phyloP scores from a whole-genome alignment of 2,797 vertebrate genomes.

The Muscicapa comitata region DNA sequence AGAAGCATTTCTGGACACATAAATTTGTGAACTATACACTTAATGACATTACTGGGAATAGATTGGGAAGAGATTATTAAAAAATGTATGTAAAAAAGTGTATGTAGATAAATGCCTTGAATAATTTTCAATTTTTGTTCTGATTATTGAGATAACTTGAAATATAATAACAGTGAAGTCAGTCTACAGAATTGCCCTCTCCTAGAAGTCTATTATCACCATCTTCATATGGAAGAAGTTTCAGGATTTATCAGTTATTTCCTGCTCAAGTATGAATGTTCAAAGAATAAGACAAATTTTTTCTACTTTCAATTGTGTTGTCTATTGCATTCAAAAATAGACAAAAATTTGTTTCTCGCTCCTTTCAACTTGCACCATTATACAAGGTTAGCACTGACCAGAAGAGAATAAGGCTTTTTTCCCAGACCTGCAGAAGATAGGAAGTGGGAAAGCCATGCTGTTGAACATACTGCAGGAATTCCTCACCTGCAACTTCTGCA shows the following conservation, averaged over 20 bases:
- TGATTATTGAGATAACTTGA: background rate
- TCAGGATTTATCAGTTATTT: background rate
- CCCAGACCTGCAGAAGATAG: background rate
- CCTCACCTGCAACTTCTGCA: background rate
- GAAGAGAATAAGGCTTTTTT: background rate
- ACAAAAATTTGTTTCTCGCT: background rate
- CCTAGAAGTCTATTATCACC: background rate
- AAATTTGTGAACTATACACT: no score
- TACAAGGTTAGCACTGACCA: background rate
- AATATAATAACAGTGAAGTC: background rate
- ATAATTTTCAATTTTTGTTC: background rate
- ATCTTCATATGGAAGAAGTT: background rate
- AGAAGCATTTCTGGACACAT: background rate
- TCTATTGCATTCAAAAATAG: background rate
- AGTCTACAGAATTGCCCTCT: background rate
- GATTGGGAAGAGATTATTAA: background rate
- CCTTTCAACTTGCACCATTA: background rate
- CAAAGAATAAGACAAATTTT: background rate
- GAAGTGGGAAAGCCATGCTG: background rate
- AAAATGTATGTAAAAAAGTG: background rate
- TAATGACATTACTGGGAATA: background rate
- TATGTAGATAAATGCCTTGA: no score
- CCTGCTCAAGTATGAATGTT: background rate
- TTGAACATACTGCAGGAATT: fast-evolving
- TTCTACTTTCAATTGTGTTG: background rate